Evolutionary conservation across 2,888 invertebrate genomes (phyloP), one percentile per base, ranked within the genome.

Genomic region (Alviniconcha strummeri): DNA sequence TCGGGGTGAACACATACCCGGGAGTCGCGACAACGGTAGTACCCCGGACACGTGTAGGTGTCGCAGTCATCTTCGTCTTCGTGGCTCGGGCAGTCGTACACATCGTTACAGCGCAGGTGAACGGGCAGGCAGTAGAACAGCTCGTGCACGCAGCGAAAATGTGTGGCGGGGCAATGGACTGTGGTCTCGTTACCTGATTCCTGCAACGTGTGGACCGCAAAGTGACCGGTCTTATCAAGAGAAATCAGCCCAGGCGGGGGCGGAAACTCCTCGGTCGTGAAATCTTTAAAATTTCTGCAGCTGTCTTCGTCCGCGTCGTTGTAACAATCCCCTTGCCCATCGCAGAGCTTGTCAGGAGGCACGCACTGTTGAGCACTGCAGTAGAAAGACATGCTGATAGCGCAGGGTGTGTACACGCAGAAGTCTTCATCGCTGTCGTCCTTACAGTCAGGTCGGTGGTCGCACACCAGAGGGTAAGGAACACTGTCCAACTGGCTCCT

Each of bases 401-500:
- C 81, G 19, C 60, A 60, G 5, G 76, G 13, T 5, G 67, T 52
- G 67, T 15, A 79, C 7, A n/a, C 52, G 52, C 82, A 82, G 67
- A 82, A 82, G 19, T 75, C 67, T 77, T 82, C 82, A 36, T 82
- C 82, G 11, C 75, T 75, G 69, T 54, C 75, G 19, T 82, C 82
- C 57, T 57, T n/a, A 60, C 82, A 82, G 56, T 82, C 77, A 0
- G 36, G 4, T 17, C 36, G 54, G n/a, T 57, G 60, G 19, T 82
- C 77, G 77, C 82, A 82, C 56, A 82, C 82, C n/a, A 75, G 69
- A 0, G 76, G 36, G 79, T 79, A 79, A 1, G 60, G 79, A 36
- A 79, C 67, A 17, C 52, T 60, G 64, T 64, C 64, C 15, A 78
- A 13, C 52, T 67, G 36, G 17, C 64, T 79, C 52, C 36, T 79